Evolutionary conservation across 2,113 vertebrate genomes (phyloP).

Genomic region (Chloropsis cyanopogon): DNA sequence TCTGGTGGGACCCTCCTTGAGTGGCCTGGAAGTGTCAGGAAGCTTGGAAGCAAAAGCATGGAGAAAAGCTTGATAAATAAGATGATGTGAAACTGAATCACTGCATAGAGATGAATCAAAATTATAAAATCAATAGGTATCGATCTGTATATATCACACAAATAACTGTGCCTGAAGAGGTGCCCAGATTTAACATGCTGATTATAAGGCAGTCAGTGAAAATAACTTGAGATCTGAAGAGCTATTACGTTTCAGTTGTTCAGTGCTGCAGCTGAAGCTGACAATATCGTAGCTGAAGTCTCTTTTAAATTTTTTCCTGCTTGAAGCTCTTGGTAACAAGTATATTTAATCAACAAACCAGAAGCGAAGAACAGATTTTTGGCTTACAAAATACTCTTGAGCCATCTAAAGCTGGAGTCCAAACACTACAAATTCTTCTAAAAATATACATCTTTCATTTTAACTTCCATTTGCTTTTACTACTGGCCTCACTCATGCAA

Average conservation of each 20-base stretch:
- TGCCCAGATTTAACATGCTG: slow-evolving; percentile 55
- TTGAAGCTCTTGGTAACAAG: slow-evolving; percentile 30
- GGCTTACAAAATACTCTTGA: slow-evolving; percentile 30
- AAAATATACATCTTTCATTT: slow-evolving; percentile 26
- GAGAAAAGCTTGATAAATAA: slow-evolving; percentile 55
- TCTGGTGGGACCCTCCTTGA: neutral
- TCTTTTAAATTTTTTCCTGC: neutral
- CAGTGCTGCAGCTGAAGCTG: neutral
- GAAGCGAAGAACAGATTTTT: neutral
- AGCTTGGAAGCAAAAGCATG: neutral
- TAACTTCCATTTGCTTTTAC: neutral
- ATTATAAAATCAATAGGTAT: slow-evolving; percentile 71
- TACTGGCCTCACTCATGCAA: neutral
- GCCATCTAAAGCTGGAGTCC: slow-evolving; percentile 2
- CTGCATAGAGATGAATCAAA: slow-evolving; percentile 57
- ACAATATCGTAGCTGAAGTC: neutral
- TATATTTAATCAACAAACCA: slow-evolving; percentile 34
- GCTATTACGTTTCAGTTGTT: neutral
- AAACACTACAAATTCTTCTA: slow-evolving; percentile 19
- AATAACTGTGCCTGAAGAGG: slow-evolving; percentile 59
- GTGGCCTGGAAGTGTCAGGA: neutral
- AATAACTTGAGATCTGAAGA: slow-evolving; percentile 35
- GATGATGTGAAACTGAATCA: slow-evolving; percentile 28
- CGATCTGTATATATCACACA: slow-evolving; percentile 64
- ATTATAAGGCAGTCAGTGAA: slow-evolving; percentile 34